These are phyloP conservation scores for Rhipidura dahli DNA, from an alignment of 2,113 vertebrate species.

Conservation along the genomic window DNA sequence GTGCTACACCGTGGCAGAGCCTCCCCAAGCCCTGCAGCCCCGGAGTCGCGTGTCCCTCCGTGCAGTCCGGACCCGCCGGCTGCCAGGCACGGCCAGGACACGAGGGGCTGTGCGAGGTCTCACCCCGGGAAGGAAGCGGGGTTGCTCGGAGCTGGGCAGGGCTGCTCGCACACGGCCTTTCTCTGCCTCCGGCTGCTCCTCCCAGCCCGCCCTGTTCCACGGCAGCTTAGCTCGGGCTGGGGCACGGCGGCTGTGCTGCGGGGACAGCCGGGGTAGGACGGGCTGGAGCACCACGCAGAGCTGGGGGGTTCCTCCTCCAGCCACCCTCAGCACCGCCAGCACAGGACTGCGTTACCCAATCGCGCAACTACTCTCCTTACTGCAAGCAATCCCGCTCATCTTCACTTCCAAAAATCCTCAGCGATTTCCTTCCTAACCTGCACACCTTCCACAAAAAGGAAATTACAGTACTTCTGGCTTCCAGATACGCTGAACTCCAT, in stretches of 20 bases:
- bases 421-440: background rate
- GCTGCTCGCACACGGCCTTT: background rate
- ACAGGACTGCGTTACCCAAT: no score
- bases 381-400: no score
- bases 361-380: background rate
- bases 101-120: background rate
- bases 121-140: no score
- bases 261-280: background rate
- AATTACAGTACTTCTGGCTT: background rate
- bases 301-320: background rate
- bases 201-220: background rate
- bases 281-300: background rate
- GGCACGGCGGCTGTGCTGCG: background rate
- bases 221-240: rapidly evolving
- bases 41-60: no score
- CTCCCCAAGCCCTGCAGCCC: background rate
- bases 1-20: no score
- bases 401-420: background rate
- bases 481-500: background rate
- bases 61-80: rapidly evolving
- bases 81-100: background rate
- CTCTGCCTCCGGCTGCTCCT: no score
- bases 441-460: background rate
- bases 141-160: no score
- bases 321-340: background rate